These are phyloP conservation scores for Butorides virescens DNA, from an alignment of 2,113 vertebrate species.

Conservation along the genomic window DNA sequence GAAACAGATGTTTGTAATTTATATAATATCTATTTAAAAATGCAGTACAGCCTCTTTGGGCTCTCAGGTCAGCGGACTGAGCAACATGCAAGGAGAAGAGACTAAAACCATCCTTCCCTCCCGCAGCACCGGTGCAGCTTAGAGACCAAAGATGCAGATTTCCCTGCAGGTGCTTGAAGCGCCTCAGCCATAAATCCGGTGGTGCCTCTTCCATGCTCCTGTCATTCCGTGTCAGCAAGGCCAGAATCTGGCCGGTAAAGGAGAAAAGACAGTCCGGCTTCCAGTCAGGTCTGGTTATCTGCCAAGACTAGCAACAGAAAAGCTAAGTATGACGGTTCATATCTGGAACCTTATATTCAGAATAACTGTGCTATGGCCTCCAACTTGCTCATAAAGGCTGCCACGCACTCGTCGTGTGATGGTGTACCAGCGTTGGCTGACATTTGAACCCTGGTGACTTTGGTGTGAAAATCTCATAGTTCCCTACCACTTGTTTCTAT, in stretches of 20 bases:
- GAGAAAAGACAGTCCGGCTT: not conserved
- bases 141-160: not conserved
- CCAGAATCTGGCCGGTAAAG: not conserved
- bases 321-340: not conserved
- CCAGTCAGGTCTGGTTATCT: not conserved
- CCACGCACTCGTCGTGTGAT: fast-evolving
- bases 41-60: not conserved
- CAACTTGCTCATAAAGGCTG: not conserved
- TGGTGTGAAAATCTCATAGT: not conserved
- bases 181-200: not conserved
- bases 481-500: not conserved
- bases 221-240: not conserved
- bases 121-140: not conserved
- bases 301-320: not conserved
- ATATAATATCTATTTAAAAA: not conserved
- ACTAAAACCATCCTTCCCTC: not conserved
- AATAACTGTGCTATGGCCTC: not conserved
- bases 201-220: not conserved
- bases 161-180: not conserved
- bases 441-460: not conserved
- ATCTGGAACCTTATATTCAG: not conserved
- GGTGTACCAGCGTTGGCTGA: not conserved
- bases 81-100: not conserved
- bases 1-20: not conserved
- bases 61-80: not conserved